phyloP scores from a whole-genome alignment of 2,797 vertebrate genomes.

The Tolypeutes matacus region DNA sequence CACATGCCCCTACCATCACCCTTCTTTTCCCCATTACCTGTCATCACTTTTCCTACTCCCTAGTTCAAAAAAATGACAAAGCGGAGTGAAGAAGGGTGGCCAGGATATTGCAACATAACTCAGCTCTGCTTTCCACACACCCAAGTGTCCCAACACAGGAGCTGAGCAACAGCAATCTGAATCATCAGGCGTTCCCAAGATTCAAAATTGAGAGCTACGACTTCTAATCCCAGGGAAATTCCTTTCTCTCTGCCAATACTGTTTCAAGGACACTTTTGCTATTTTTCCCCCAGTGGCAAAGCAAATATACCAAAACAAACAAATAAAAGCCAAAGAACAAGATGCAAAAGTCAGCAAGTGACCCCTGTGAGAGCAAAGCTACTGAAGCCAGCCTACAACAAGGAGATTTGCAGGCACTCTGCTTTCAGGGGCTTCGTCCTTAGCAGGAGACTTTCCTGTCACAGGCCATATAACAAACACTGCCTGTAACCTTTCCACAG shows the following conservation, averaged over 20 bases:
- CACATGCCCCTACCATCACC: background rate
- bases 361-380: background rate
- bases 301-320: background rate
- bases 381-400: too few relatives aligned
- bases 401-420: background rate
- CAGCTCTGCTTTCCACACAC: constrained; percentile 61
- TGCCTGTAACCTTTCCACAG: background rate
- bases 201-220: background rate
- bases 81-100: background rate
- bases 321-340: background rate
- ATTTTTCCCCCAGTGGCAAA: background rate
- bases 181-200: background rate
- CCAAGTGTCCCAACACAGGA: constrained; percentile 12
- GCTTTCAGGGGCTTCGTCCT: background rate
- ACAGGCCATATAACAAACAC: background rate
- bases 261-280: too few relatives aligned
- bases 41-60: background rate
- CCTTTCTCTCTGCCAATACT: background rate
- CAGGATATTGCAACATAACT: constrained; percentile 44
- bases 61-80: constrained; percentile 22
- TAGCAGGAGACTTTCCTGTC: background rate
- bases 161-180: constrained; percentile 46
- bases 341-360: background rate
- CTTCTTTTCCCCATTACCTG: background rate
- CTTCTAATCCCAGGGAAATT: background rate